These are phyloP conservation scores for Drosophila kepulauana DNA, from an alignment of 1,140 invertebrate species.

Conservation along the genomic window DNA sequence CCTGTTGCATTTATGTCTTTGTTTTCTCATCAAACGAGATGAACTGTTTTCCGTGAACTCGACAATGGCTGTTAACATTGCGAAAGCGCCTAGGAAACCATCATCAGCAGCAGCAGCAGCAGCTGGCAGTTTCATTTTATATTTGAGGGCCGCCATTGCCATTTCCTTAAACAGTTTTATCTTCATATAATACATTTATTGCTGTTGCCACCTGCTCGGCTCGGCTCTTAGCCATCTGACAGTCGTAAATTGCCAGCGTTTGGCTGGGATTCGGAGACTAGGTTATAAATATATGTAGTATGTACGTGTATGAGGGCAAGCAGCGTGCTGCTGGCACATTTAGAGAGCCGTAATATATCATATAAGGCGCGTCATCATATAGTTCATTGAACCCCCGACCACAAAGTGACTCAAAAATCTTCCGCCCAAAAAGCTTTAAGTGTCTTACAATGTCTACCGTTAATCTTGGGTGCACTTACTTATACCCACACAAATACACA, in stretches of 20 bases:
- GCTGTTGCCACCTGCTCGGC: conserved; percentile 41
- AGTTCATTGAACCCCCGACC: conserved; percentile 76
- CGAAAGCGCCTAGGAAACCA: conserved; percentile 22
- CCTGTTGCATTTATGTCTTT: conserved; percentile 32
- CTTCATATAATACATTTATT: conserved; percentile 57
- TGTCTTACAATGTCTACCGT: conserved; percentile 81
- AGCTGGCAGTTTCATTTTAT: conserved; percentile 26
- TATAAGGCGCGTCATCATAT: conserved; percentile 65
- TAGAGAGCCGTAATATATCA: conserved; percentile 65
- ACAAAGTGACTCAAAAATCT: conserved; percentile 74
- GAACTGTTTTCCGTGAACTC: conserved; percentile 9
- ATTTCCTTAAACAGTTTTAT: conserved; percentile 49
- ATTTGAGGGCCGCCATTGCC: conserved; percentile 1
- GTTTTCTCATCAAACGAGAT: conserved; percentile 11
- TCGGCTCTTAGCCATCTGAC: conserved; percentile 22
- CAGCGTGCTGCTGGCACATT: conserved; percentile 2
- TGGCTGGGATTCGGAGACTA: neutral
- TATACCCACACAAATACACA: conserved; percentile 39
- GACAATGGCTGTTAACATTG: conserved; percentile 1
- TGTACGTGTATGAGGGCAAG: conserved; percentile 19
- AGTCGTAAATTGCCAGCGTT: conserved; percentile 41
- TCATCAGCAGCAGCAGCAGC: neutral
- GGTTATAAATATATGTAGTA: conserved; percentile 8
- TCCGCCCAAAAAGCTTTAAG: conserved; percentile 69
- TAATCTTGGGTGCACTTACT: conserved; percentile 69